Base-by-base conservation (phyloP, 2,113 vertebrate genomes). In the Syngnathoides biaculeatus region DNA sequence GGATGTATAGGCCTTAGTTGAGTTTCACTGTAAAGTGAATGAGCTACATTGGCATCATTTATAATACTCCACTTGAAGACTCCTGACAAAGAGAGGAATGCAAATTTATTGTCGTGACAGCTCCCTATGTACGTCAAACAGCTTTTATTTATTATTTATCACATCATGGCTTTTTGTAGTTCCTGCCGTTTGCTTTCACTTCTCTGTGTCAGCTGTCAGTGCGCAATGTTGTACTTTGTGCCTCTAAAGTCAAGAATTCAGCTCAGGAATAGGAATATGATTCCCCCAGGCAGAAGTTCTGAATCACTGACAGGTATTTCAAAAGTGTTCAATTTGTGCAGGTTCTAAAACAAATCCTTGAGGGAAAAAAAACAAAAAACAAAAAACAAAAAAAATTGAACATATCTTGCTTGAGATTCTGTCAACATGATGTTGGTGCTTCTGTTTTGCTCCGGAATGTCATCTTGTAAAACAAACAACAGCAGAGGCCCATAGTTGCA, bases 301-400 rank as follows among this genome's bases (percentile, higher is more conserved):
- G 68, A 84, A 79, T 78, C 22, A 48, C 80, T 89, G 86, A 83
- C 86, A 85, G 84, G 68, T 83, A 80, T 87, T 86, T 88, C 83
- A 89, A 88, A 88, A 86, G 88, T 78, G 65, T 78, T 87, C 79
- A 85, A 87, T 88, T 89, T 85, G 83, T 79, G 79, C 63, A 79
- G 79, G 80, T 86, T 87, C 83, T 76, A 80, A 89, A 79, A 86
- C 80, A 86, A 85, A 82, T 87, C 83, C 75, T 83, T 79, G 83
- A 82, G 26, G n/a, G n/a, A n/a, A n/a, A n/a, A n/a, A n/a, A n/a
- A n/a, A n/a, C n/a, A n/a, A n/a, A n/a, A n/a, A n/a, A n/a, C n/a
- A 39, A 39, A 40, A 59, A 14, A 84, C 78, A 63, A 61, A 64
- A 72, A 67, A 20, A 63, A 74, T 81, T 81, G 77, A 81, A 81